Conservation (phyloP, 2,888 invertebrate species). For the Oscheius sp. region DNA sequence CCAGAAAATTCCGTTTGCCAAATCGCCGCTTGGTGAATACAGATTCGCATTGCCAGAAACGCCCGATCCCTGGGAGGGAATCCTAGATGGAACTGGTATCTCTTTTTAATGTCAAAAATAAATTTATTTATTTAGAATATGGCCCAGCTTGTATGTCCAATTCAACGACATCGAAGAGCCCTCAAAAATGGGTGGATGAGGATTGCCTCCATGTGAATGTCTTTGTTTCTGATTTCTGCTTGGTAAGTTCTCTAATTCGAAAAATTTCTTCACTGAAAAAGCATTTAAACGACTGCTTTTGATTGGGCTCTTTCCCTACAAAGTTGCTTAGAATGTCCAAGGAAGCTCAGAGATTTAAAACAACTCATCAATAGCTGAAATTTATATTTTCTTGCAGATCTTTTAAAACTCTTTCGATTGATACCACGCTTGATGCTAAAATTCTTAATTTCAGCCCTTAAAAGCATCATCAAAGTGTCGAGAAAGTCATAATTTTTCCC, state of each 20-base stretch:
- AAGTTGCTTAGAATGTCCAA: too few relatives aligned
- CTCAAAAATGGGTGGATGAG: constrained; percentile 57
- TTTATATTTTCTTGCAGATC: too few relatives aligned
- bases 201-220: constrained; percentile 60
- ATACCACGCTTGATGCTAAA: too few relatives aligned
- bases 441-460: too few relatives aligned
- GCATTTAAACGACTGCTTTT: neutral
- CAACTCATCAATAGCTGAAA: too few relatives aligned
- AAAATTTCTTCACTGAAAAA: neutral
- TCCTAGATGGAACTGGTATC: constrained; percentile 12
- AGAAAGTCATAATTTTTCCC: too few relatives aligned
- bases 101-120: neutral
- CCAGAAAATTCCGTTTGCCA: constrained; percentile 22
- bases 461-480: too few relatives aligned
- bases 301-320: neutral
- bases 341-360: too few relatives aligned
- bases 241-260: constrained; percentile 28
- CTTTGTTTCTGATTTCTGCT: constrained; percentile 52
- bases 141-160: constrained; percentile 59
- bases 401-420: too few relatives aligned
- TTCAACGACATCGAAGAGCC: constrained; percentile 47
- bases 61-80: neutral
- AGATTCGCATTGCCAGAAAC: constrained; percentile 3
- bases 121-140: constrained; percentile 35
- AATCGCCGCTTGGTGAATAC: constrained; percentile 23